Conservation (phyloP, 1,140 invertebrate species). For the Macrostomum lignano region DNA sequence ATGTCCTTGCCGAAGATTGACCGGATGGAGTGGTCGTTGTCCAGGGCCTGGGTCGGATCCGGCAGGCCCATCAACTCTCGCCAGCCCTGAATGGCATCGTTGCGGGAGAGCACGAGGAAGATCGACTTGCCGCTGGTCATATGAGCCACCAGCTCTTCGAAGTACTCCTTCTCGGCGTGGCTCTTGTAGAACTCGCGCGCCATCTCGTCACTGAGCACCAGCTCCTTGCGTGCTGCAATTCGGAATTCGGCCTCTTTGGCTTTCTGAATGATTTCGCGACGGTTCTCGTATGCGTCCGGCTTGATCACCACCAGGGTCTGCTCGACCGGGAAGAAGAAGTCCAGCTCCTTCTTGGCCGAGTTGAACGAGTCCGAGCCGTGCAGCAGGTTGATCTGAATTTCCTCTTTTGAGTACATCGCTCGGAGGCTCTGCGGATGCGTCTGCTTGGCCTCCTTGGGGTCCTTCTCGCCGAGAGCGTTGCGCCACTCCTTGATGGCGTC, state of each 20-base stretch:
- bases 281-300: conserved; percentile 12
- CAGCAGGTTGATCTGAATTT: conserved; percentile 15
- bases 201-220: conserved; percentile 18
- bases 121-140: conserved; percentile 22
- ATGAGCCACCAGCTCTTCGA: conserved; percentile 16
- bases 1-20: conserved; percentile 17
- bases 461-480: too few relatives aligned
- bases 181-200: conserved; percentile 25
- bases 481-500: conserved; percentile 21
- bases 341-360: conserved; percentile 18
- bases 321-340: conserved; percentile 26
- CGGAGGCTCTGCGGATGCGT: conserved; percentile 11
- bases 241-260: conserved; percentile 17
- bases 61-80: conserved; percentile 10
- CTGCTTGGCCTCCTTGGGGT: too few relatives aligned
- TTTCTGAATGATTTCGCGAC: not conserved
- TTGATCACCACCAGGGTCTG: conserved; percentile 24
- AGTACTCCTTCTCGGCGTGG: conserved; percentile 19
- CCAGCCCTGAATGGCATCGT: conserved; percentile 21
- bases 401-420: conserved; percentile 16
- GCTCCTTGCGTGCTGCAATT: conserved; percentile 19
- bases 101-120: conserved; percentile 18
- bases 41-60: not conserved
- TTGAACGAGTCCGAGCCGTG: conserved; percentile 20
- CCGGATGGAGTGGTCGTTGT: conserved; percentile 9